phyloP scores from a whole-genome alignment of 2,113 vertebrate species.

The Numida meleagris region DNA sequence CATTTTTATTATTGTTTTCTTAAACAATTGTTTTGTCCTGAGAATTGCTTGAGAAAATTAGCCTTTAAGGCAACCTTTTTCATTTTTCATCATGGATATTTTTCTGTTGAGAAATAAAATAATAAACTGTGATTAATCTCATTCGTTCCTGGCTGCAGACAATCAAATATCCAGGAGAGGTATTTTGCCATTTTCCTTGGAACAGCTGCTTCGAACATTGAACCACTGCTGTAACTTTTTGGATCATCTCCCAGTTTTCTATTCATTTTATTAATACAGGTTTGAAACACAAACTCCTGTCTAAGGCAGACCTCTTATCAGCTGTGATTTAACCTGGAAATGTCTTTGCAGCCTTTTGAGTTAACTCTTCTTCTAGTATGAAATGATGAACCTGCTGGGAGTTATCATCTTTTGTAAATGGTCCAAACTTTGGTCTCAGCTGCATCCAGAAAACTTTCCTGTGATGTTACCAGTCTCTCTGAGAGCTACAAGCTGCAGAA shows the following conservation, averaged over 20 bases:
- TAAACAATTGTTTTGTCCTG: neutral
- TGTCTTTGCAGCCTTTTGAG: neutral
- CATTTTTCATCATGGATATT: neutral
- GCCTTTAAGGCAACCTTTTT: neutral
- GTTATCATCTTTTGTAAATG: neutral
- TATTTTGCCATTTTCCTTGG: neutral
- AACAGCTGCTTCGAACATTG: neutral
- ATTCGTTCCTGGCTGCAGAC: neutral
- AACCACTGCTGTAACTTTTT: neutral
- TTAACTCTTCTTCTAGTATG: neutral
- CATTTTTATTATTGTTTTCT: neutral
- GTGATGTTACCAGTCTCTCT: neutral
- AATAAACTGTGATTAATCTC: neutral
- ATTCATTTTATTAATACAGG: neutral
- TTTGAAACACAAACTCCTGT: neutral
- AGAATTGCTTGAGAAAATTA: neutral
- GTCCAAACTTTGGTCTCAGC: neutral
- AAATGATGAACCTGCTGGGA: neutral
- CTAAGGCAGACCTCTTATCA: neutral
- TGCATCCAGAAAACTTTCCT: neutral
- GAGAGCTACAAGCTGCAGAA: neutral
- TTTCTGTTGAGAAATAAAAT: neutral
- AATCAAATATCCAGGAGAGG: neutral
- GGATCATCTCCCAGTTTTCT: neutral
- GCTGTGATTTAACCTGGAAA: conserved; percentile 10